Evolutionary conservation across 2,888 invertebrate genomes (phyloP), one percentile per base, ranked within the genome.

Genomic region (Dorcus hopei): DNA sequence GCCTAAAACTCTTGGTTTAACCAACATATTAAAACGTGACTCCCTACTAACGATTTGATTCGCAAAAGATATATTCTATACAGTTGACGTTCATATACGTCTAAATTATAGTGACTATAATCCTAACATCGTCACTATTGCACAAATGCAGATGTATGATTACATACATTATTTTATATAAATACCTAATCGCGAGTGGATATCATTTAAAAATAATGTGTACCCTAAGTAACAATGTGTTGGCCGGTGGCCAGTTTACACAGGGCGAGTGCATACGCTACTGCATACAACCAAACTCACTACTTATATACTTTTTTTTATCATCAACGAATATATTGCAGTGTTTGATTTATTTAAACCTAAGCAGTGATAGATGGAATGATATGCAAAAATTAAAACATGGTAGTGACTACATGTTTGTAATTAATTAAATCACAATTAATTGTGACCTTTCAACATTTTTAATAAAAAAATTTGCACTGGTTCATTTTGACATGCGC

Each of bases 191-290:
- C 71, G 72, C 73, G 72, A 74, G 70, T 73, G 71, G 70, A 71
- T 73, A 74, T 70, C 71, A 69, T 72, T 75, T 70, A 73, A 75
- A 74, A 75, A 74, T 75, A 75, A 75, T 72, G 65, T 68, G 26
- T 74, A 73, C 71, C 69, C 75, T 75, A 75, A 75, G 67, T 73
- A 76, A 75, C 74, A 75, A 75, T 74, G 68, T 73, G 69, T 67
- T 53, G 69, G 69, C 69, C 70, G 61, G 14, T 23, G 67, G 64
- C 68, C 67, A 54, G 63, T 68, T 67, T 67, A 67, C 68, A 58
- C 65, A 64, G 61, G 56, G 68, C 45, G 65, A 70, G 71, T 74
- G 74, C 74, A 67, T 72, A 66, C 66, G 70, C 74, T 74, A 75
- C 73, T 72, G 75, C 74, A 75, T 72, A 67, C 67, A 72, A 72